Evolutionary conservation across 2,888 invertebrate species (phyloP), one percentile per base, ranked within the genome.

Genomic region (Trachelus troglodyta): DNA sequence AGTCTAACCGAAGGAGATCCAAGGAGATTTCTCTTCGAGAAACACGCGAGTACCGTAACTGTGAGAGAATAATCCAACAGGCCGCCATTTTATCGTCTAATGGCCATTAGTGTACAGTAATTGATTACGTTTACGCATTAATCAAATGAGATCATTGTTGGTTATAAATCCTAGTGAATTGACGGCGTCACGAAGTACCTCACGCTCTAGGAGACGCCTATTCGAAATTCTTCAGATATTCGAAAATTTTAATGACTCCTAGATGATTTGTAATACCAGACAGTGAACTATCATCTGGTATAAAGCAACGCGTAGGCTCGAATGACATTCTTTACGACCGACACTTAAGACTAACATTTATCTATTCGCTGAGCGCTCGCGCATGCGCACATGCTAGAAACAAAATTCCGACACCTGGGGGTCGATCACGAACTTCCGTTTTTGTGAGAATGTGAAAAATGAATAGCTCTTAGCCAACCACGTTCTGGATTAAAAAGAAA

Each of bases 41-140:
- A 56, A 56, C 56, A 23, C 56, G 56, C 56, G 56, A 56, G 56
- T 56, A 56, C 56, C 23, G 56, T 56, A 56, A 56, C 56, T 23
- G 56, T 56, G 56, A 56, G 56, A 56, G 56, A 56, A 56, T 56
- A 56, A 71, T 30, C 31, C 71, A 71, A 71, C 71, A 31, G 12
- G 31, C 34, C 75, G 56, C 73, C 68, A 35, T 75, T 75, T 75
- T 77, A 77, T 77, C 77, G 69, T 34, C 77, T 69, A 75, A 75
- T 74, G 77, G 75, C 69, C 75, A 75, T 68, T 75, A 35, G 77
- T 69, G 31, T 74, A 75, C 75, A 68, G 74, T 77, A 73, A 77
- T 77, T 77, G 77, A 77, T 77, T 77, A 77, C 68, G 34, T 31
- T 33, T 69, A 69, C 15, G 37, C 69, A 73, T 73, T 75, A 69